phyloP scores from a whole-genome alignment of 2,888 invertebrate genomes.

The Luperina nickerlii region DNA sequence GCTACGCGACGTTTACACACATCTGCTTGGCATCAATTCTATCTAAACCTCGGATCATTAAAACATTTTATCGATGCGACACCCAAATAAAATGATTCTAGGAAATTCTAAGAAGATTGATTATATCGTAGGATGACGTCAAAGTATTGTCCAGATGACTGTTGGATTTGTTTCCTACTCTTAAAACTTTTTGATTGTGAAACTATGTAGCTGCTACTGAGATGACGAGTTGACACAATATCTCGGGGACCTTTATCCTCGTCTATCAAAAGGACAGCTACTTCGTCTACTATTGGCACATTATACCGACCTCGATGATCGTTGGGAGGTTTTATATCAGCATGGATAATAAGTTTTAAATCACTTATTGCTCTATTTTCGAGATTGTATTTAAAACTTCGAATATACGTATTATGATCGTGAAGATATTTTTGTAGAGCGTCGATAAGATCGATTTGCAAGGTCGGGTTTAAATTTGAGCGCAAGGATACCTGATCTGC shows the following conservation, averaged over 20 bases:
- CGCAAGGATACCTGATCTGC: no score
- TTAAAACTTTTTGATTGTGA: background rate
- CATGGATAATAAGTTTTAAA: no score
- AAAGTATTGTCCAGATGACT: constrained; percentile 19
- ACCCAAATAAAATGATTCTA: constrained; percentile 20
- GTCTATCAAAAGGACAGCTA: no score
- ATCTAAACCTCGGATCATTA: background rate
- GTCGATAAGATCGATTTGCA: no score
- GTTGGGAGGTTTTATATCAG: no score
- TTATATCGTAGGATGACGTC: background rate
- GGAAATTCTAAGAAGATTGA: constrained; percentile 3
- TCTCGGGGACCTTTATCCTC: no score
- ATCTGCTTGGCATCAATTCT: constrained; percentile 14
- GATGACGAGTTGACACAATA: background rate
- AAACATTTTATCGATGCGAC: background rate
- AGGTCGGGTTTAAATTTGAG: no score
- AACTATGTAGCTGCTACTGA: background rate
- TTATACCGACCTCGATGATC: no score
- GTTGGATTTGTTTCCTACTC: constrained; percentile 2
- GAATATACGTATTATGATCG: no score
- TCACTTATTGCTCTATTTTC: no score
- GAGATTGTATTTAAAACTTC: no score
- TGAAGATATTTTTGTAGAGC: rapidly evolving
- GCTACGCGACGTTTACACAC: background rate
- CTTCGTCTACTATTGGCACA: no score